These are phyloP conservation scores for Xenops minutus DNA, from an alignment of 2,797 vertebrate species.

Conservation along the genomic window DNA sequence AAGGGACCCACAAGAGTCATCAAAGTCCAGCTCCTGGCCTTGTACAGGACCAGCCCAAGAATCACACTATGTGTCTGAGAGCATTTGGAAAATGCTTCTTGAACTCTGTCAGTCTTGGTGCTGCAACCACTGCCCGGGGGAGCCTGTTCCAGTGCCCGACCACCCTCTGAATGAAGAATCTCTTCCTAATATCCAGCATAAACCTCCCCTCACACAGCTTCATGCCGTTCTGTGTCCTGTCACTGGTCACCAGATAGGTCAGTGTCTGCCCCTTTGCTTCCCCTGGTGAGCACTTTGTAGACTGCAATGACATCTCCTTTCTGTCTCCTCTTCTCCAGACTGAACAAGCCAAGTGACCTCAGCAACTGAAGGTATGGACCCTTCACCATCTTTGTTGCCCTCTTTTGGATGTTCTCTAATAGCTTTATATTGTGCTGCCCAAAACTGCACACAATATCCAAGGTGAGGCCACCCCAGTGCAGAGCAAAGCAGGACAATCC, in stretches of 20 bases:
- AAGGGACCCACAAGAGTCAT: background rate
- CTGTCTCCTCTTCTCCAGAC: background rate
- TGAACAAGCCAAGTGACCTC: background rate
- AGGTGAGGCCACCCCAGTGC: rapidly evolving
- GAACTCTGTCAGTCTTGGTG: too few relatives aligned
- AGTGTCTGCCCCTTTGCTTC: background rate
- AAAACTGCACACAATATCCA: rapidly evolving
- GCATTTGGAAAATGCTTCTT: too few relatives aligned
- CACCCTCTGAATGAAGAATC: too few relatives aligned
- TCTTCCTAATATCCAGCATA: too few relatives aligned
- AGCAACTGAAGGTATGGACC: rapidly evolving
- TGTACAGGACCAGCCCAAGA: background rate
- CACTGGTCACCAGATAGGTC: background rate
- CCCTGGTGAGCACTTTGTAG: background rate
- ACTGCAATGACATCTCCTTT: background rate
- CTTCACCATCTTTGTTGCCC: background rate
- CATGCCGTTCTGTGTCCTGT: too few relatives aligned
- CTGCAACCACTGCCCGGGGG: too few relatives aligned
- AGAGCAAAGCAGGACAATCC: background rate
- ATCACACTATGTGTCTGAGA: background rate
- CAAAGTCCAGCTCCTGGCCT: background rate
- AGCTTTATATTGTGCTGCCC: rapidly evolving
- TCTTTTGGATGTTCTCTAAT: background rate
- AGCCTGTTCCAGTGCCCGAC: too few relatives aligned
- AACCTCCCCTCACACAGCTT: too few relatives aligned